Conservation (phyloP, 2,113 vertebrate genomes). For the Chloebia gouldiae region DNA sequence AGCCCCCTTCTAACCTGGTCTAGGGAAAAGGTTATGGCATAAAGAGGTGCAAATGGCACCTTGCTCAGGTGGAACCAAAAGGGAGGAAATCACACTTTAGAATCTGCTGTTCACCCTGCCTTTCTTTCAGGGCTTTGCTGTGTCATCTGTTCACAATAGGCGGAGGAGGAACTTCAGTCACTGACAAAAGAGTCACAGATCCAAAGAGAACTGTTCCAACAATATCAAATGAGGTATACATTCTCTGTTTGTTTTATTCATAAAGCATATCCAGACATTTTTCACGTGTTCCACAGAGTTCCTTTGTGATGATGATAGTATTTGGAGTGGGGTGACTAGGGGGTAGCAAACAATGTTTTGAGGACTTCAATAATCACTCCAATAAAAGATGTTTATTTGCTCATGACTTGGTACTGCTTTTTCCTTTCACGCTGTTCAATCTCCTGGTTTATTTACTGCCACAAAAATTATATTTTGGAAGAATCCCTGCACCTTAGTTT, state of each 20-base stretch:
- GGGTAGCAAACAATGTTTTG: not conserved
- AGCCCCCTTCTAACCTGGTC: not conserved
- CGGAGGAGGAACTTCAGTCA: constrained; percentile 61
- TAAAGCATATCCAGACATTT: not conserved
- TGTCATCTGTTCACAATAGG: constrained; percentile 44
- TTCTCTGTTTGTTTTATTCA: not conserved
- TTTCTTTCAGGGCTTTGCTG: not conserved
- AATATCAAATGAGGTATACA: constrained; percentile 72
- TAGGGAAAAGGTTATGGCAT: not conserved
- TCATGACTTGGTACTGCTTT: not conserved
- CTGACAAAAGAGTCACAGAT: constrained; percentile 57
- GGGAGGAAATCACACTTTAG: not conserved
- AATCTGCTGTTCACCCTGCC: not conserved
- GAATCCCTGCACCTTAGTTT: not conserved
- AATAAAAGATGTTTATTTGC: not conserved
- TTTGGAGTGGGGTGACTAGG: not conserved
- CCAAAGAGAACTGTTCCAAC: constrained; percentile 63
- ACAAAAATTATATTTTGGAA: not conserved
- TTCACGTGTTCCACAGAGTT: not conserved
- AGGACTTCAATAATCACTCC: not conserved
- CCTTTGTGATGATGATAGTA: not conserved
- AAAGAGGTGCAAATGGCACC: not conserved
- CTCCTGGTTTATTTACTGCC: not conserved
- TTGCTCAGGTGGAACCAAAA: not conserved
- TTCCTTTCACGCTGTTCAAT: not conserved